Evolutionary conservation across 2,797 vertebrate species (phyloP), one percentile per base, ranked within the genome.

Genomic region (Pampus argenteus): DNA sequence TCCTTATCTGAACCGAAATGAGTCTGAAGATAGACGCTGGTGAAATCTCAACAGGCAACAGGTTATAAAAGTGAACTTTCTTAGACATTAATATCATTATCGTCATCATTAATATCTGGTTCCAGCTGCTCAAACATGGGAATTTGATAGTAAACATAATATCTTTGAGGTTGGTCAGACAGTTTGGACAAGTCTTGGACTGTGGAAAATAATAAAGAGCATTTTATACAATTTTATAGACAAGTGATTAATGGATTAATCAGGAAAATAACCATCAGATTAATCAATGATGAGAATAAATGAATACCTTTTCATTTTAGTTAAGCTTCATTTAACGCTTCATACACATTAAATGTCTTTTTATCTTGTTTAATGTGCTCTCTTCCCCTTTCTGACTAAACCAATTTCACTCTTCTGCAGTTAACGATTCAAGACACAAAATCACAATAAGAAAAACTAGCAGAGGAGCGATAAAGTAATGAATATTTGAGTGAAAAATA

Each of bases 371-470:
- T 40, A 66, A 47, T 31, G 40, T 56, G 48, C 48, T 48, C 52
- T 56, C n/a, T 25, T 42, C 48, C 26, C 8, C 57, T 67, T 71
- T 42, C 47, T 0, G 4, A 62, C 66, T 25, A 2, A 74, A 77
- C 66, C 63, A 71, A 77, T 84, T 80, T 87, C 79, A 78, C 74
- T 79, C 74, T 78, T 71, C 59, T 76, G 74, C 69, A 61, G 78
- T 72, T 68, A 77, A 66, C 6, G 25, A 57, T 63, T 71, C 20
- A 10, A 71, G 63, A 73, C 61, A 47, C 51, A 60, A 55, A 71
- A 80, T 52, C 66, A 63, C 58, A 74, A 61, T 34, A 66, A 52
- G 36, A 66, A 17, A 61, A n/a, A 14, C 14, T 3, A 6, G 20
- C 64, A 42, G 44, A 58, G 55, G 40, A 56, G 63, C 1, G 9